These are phyloP conservation scores for Myiopsitta monachus DNA, from an alignment of 2,113 vertebrate species.

Conservation along the genomic window DNA sequence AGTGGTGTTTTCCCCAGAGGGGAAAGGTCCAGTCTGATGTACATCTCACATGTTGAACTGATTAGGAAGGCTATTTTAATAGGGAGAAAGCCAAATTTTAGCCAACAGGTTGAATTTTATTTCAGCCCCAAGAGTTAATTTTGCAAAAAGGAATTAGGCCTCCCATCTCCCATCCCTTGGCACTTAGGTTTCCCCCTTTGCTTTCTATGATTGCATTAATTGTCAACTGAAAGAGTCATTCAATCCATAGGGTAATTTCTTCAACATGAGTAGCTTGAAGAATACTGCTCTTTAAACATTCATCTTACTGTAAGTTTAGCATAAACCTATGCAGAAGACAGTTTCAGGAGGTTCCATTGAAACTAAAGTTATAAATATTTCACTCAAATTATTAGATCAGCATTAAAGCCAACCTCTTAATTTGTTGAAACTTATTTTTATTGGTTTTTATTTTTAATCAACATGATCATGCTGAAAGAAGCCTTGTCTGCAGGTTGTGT, in stretches of 20 bases:
- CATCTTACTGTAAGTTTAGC: background rate
- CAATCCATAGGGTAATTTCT: background rate
- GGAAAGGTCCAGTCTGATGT: background rate
- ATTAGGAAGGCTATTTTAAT: conserved; percentile 33
- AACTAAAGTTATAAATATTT: background rate
- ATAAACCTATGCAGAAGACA: background rate
- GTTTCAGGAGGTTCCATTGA: background rate
- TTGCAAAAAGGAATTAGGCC: conserved; percentile 28
- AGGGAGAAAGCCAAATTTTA: conserved; percentile 14
- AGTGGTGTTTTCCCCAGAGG: background rate
- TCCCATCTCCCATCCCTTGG: conserved; percentile 30
- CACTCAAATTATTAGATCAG: background rate
- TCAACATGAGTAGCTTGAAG: background rate
- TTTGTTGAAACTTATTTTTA: background rate
- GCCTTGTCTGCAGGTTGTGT: background rate
- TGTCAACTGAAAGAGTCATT: background rate
- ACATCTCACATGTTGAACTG: background rate
- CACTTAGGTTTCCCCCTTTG: background rate
- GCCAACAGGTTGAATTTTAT: conserved; percentile 48
- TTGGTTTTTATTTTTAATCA: background rate
- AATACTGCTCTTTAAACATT: background rate
- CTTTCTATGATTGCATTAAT: background rate
- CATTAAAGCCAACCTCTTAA: background rate
- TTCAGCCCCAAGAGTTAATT: conserved; percentile 30
- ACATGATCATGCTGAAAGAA: background rate